Percentiles rank a stretch among this genome's conserved stretches.
Evolutionary conservation across 2,797 vertebrate species (phyloP).

Genomic region (Anas bahamensis): DNA sequence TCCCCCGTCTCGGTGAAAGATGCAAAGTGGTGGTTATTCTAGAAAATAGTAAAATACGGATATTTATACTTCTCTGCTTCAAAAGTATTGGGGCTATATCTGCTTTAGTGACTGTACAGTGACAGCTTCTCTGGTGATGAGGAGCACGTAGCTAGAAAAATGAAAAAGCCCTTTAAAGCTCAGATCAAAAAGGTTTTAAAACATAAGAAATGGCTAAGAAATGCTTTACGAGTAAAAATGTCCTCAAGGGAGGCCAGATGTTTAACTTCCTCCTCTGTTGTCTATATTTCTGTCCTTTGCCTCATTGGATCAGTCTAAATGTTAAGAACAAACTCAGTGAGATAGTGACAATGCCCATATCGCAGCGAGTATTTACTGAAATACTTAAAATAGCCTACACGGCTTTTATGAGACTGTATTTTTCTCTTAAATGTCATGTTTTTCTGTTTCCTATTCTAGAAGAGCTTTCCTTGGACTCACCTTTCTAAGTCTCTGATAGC

Average conservation of each 20-base stretch:
- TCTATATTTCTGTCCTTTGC: neutral
- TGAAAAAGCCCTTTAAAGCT: neutral
- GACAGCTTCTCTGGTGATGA: neutral
- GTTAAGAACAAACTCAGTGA: neutral
- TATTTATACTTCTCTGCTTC: neutral
- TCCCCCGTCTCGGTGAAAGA: neutral
- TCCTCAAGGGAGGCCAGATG: neutral
- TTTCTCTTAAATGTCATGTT: neutral
- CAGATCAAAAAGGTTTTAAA: neutral
- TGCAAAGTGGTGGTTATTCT: rapidly evolving
- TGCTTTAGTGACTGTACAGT: neutral
- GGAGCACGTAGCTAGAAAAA: neutral
- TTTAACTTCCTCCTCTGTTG: neutral
- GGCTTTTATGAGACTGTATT: neutral
- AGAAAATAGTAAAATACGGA: neutral
- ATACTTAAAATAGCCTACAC: neutral
- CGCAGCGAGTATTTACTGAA: neutral
- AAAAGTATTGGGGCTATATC: neutral
- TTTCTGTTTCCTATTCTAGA: neutral
- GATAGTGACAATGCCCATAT: neutral
- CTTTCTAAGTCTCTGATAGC: neutral
- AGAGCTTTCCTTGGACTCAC: neutral
- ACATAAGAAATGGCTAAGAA: neutral
- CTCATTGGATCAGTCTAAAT: neutral
- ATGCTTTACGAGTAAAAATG: neutral